Evolutionary conservation across 2,888 invertebrate species (phyloP), one percentile per base, ranked within the genome.

Genomic region (Reticulitermes lucifugus): DNA sequence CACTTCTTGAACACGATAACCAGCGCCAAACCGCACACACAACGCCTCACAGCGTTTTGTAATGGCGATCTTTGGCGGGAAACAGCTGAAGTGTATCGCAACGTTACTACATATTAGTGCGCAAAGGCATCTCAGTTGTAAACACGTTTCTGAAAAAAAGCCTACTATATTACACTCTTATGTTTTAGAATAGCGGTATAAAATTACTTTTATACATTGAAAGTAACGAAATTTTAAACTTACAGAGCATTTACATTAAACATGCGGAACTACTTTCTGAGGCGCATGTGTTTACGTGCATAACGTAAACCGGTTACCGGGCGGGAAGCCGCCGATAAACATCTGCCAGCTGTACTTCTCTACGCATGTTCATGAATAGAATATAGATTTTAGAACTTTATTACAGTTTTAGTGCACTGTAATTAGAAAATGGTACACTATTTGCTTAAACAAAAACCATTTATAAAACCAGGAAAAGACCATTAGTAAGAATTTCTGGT

Each of bases 21-120:
- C 73, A 51, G 83, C 65, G 85, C 92, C 91, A 91, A 88, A 89
- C 89, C 90, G 89, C 89, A 90, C 90, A 90, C 89, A 89, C 90
- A 90, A 90, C 90, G 90, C 90, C 90, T 90, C 90, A 89, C 89
- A 89, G 90, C 90, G 93, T 93, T 93, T 93, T 92, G 93, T 93
- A 93, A 93, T 93, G 93, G 93, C 93, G 92, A 91, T 91, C 92
- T 93, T 93, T 93, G 93, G 93, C 94, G 94, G 94, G 94, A 94
- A 94, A 94, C 94, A 94, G 94, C 94, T 94, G 93, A 93, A 93
- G 91, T 82, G 85, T 87, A 83, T 91, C 92, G 88, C 90, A 89
- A 89, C 89, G 89, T 88, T 84, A 85, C 55, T 87, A 86, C 35
- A 55, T 87, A 89, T 89, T 88, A 88, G 88, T 89, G 88, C 89